Evolutionary conservation across 2,113 vertebrate genomes (phyloP).

Genomic region (Mormoops blainvillei): DNA sequence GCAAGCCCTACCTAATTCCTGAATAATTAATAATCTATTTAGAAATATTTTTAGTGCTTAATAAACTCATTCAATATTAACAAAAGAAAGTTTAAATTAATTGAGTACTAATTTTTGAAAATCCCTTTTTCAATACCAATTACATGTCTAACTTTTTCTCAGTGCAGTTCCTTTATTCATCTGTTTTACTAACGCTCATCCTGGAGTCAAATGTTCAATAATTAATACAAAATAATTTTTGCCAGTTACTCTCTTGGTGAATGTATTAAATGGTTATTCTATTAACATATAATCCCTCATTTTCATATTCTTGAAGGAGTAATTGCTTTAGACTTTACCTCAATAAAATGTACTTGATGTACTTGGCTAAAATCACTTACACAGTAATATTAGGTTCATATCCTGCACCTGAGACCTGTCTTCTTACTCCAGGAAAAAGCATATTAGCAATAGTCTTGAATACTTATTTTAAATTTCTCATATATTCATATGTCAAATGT

Average conservation of each 20-base stretch:
- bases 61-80: not conserved
- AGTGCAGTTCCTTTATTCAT: not conserved
- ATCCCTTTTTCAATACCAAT: not conserved
- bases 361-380: constrained; percentile 39
- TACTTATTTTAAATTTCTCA: constrained; percentile 46
- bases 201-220: constrained; percentile 50
- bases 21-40: not conserved
- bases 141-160: not conserved
- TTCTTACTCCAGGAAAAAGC: not conserved
- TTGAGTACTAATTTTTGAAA: not conserved
- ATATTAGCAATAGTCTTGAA: not conserved
- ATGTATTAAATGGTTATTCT: constrained; percentile 18
- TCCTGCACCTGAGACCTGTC: constrained; percentile 28
- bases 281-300: constrained; percentile 20
- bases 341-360: constrained; percentile 29
- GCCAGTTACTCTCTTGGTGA: constrained; percentile 3
- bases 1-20: not conserved
- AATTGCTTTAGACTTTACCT: constrained; percentile 11
- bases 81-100: not conserved
- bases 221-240: constrained; percentile 55
- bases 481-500: not conserved
- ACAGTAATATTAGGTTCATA: not conserved
- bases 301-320: constrained; percentile 34
- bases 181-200: not conserved
- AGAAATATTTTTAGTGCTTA: not conserved